A percentile compares a stretch with the other conserved stretches of the same genome.
These are phyloP conservation scores for Melanitta fusca DNA, from an alignment of 2,797 vertebrate species.

Conservation along the genomic window DNA sequence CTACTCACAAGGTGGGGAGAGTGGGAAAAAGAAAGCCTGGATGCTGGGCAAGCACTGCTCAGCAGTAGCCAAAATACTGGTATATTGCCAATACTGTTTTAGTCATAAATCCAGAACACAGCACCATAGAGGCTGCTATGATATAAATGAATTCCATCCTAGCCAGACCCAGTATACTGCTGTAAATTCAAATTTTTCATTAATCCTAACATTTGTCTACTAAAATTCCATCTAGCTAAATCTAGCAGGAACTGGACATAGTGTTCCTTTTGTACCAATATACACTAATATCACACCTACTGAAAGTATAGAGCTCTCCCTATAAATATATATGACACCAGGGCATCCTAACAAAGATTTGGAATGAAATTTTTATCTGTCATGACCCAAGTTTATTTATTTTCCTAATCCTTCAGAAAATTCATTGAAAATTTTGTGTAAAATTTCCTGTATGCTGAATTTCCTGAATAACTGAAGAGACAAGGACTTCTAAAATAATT, in stretches of 20 bases:
- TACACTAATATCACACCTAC: background rate
- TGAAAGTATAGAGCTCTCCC: background rate
- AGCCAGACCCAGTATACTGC: background rate
- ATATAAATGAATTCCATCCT: background rate
- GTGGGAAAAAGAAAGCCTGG: background rate
- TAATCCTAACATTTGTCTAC: background rate
- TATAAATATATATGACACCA: background rate
- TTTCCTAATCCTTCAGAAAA: background rate
- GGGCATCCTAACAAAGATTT: background rate
- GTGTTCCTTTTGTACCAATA: background rate
- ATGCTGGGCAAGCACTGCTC: background rate
- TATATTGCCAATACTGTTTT: background rate
- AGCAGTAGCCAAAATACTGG: background rate
- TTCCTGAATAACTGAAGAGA: background rate
- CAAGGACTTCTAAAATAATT: background rate
- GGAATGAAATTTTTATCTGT: background rate
- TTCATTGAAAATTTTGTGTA: background rate
- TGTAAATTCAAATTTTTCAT: background rate
- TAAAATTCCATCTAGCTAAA: background rate
- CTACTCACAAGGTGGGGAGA: background rate
- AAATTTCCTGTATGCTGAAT: background rate
- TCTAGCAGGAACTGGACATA: background rate
- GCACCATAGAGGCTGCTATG: background rate
- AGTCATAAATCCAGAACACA: background rate
- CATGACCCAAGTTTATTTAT: background rate